Base-by-base conservation (phyloP, 2,888 invertebrate species). In the Cabera pusaria region DNA sequence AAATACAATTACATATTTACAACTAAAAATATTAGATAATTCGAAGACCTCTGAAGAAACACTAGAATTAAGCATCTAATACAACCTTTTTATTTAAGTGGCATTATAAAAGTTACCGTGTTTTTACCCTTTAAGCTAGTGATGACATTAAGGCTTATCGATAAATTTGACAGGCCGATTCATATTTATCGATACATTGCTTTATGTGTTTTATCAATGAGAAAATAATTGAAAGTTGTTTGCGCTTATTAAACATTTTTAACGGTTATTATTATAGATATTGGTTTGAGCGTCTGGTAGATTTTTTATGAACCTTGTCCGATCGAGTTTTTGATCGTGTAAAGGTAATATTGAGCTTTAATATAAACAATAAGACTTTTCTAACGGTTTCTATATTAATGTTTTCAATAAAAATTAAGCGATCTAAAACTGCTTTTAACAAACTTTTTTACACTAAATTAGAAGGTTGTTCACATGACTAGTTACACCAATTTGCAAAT, bases 91-190 rank as follows among this genome's bases (percentile, higher is more conserved):
- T 19, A 23, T 29, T 19, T 6, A 3, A 23, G 9, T 16, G 41
- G 22, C 18, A 23, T 31, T 7, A 33, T 33, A 42, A 36, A 39
- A 35, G 6, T 31, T 9, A 16, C 19, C 27, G 10, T 32, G 14
- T 26, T 11, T 6, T 27, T 34, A 33, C 28, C 33, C 34, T 34
- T 34, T 31, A 22, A 3, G n/a, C 5, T 36, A 36, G 41, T 31
- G 41, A 36, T 36, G 41, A 18, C 17, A 35, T 17, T 6, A 2
- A 16, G 14, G 5, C 9, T 26, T 9, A 12, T 37, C 25, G 32
- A 32, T 32, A 38, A 9, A 26, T 28, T 34, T 5, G 14, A 17
- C 9, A 26, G 1, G 16, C 14, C 34, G 4, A 25, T 20, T 16
- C 5, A 20, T 12, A 6, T 36, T 16, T 16, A 29, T 37, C 37